phyloP scores from a whole-genome alignment of 1,140 invertebrate species.

The Scaptomyza graminum region DNA sequence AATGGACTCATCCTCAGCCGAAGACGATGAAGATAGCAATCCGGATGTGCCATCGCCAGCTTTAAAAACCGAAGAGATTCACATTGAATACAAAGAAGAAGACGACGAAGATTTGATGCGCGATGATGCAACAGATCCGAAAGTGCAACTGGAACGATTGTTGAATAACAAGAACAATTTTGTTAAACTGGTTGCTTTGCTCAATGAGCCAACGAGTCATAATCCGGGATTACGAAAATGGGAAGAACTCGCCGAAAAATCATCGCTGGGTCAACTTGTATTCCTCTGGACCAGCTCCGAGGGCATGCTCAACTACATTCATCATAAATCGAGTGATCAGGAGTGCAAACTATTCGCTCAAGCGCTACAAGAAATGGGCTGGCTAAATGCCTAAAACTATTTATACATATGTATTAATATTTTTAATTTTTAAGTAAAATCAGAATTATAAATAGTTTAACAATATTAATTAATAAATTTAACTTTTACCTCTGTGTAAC shows the following conservation, averaged over 20 bases:
- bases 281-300: slow-evolving; percentile 64
- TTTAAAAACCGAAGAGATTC: slow-evolving; percentile 36
- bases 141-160: slow-evolving; percentile 35
- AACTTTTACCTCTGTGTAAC: not conserved
- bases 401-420: not conserved
- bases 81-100: slow-evolving; percentile 49
- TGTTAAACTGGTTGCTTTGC: slow-evolving; percentile 33
- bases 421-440: not conserved
- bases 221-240: slow-evolving; percentile 46
- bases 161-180: slow-evolving; percentile 35
- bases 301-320: slow-evolving; percentile 63
- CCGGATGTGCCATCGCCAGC: slow-evolving; percentile 2
- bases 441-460: not conserved
- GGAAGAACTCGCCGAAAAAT: slow-evolving; percentile 55
- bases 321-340: slow-evolving; percentile 40
- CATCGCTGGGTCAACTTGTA: slow-evolving; percentile 41
- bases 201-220: slow-evolving; percentile 37
- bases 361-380: slow-evolving; percentile 40
- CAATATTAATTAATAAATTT: slow-evolving; percentile 24
- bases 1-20: slow-evolving; percentile 62
- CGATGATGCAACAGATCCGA: not conserved
- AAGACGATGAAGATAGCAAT: slow-evolving; percentile 63
- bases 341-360: slow-evolving; percentile 47
- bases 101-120: slow-evolving; percentile 28
- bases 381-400: slow-evolving; percentile 32